Percentiles rank a stretch among this genome's conserved stretches.
These are phyloP conservation scores for Drosophila limbata DNA, from an alignment of 2,888 invertebrate genomes.

Conservation along the genomic window DNA sequence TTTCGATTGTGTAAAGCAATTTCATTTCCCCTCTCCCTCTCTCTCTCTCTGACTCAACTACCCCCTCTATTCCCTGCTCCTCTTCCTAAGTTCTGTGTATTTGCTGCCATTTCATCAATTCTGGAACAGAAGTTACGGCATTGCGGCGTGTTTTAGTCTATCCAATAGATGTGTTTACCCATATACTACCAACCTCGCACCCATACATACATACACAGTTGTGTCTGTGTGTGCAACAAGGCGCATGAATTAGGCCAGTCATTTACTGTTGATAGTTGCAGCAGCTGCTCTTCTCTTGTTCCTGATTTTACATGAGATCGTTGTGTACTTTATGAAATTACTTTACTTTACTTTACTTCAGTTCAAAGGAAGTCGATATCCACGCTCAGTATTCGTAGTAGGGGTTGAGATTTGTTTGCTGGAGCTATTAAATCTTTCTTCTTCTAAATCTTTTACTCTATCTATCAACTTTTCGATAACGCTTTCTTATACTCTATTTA, in stretches of 20 bases:
- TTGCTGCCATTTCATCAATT: conserved; percentile 70
- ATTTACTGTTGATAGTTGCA: conserved; percentile 74
- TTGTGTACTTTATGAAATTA: conserved; percentile 69
- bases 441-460: no score
- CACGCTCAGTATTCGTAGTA: not conserved
- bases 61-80: not conserved
- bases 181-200: conserved; percentile 30
- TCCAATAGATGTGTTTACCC: conserved; percentile 66
- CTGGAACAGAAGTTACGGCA: conserved; percentile 70
- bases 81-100: not conserved
- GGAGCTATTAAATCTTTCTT: no score
- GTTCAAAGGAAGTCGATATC: not conserved
- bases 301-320: conserved; percentile 49
- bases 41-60: conserved; percentile 8
- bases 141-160: conserved; percentile 67
- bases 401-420: no score
- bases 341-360: conserved; percentile 47
- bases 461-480: no score
- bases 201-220: not conserved
- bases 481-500: no score
- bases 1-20: conserved; percentile 79
- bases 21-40: conserved; percentile 26
- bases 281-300: conserved; percentile 47
- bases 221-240: conserved; percentile 47
- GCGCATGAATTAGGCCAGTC: conserved; percentile 75